Evolutionary conservation across 2,113 vertebrate genomes (phyloP), one percentile per base, ranked within the genome.

Genomic region (Tympanuchus pallidicinctus): DNA sequence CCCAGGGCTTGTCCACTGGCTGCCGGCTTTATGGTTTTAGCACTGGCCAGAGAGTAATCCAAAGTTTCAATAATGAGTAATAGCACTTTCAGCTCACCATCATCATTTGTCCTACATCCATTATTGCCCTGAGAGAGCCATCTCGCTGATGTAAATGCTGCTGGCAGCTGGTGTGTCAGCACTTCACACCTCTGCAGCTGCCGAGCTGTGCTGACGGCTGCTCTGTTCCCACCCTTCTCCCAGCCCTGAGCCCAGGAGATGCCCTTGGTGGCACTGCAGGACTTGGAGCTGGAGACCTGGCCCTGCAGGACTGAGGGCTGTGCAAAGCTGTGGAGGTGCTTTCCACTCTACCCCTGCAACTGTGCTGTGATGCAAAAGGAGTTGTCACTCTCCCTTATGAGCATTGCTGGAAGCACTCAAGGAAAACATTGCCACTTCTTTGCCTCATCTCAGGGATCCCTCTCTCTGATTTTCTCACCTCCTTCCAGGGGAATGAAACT

Each of bases 41-140:
- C 81, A 32, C 95, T 74, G 93, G 85, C 88, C 92, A 91, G 95
- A 96, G 96, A 96, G 82, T 82, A 91, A 97, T 96, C 78, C 92
- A 79, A 93, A 91, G 96, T 94, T 96, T 95, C 87, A 61, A 88
- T 95, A 93, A 96, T 97, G 97, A 97, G 80, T 96, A 94, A 96
- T 97, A 92, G 88, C 95, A 97, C 97, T 97, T 97, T 96, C 95
- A 93, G 88, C 96, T 97, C 92, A 94, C 96, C 93, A 96, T 97
- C 91, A 88, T 98, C 97, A 97, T 98, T 98, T 98, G 97, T 97
- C 97, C 96, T 90, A 94, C 93, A 94, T 95, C 97, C 93, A 96
- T 97, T 97, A 97, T 95, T 85, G 96, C 96, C 97, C 94, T 97
- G n/a, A 52, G 98, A 98, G 97, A 96, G 93, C 93, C 81, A 92